phyloP scores from a whole-genome alignment of 1,140 invertebrate genomes.

The Rhizoglyphus robini region DNA sequence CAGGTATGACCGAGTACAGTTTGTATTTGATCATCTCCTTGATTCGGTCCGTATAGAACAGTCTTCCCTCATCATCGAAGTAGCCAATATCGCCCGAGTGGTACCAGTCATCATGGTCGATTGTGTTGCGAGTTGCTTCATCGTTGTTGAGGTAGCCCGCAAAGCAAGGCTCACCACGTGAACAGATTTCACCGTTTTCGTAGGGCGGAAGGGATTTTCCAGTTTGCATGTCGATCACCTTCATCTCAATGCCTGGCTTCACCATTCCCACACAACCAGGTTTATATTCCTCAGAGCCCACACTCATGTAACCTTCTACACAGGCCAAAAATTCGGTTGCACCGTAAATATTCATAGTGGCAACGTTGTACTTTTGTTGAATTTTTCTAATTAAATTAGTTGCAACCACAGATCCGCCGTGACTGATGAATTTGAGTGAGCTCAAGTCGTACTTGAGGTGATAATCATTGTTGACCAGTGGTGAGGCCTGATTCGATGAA shows the following conservation, averaged over 20 bases:
- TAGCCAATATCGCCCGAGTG: conserved; percentile 38
- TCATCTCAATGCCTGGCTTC: neutral
- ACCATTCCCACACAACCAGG: neutral
- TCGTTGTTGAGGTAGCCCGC: conserved; percentile 25
- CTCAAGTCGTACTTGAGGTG: neutral
- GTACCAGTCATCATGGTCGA: conserved; percentile 35
- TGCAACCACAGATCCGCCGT: neutral
- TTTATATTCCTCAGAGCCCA: neutral
- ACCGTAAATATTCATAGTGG: neutral
- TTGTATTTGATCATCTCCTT: too few relatives aligned
- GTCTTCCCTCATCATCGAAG: conserved; percentile 24
- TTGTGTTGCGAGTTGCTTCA: conserved; percentile 19
- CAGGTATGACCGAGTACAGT: too few relatives aligned
- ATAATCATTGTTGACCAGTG: neutral
- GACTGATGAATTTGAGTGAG: neutral
- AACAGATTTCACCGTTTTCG: conserved; percentile 26
- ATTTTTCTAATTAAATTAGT: neutral
- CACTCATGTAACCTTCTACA: too few relatives aligned
- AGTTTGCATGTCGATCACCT: conserved; percentile 1
- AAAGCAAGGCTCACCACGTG: conserved; percentile 31
- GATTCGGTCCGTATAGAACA: conserved; percentile 26
- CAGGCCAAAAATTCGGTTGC: neutral
- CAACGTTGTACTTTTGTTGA: neutral
- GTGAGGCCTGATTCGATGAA: neutral
- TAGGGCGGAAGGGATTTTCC: neutral